Conservation (phyloP, 2,888 invertebrate genomes). For the Horisme vitalbata region DNA sequence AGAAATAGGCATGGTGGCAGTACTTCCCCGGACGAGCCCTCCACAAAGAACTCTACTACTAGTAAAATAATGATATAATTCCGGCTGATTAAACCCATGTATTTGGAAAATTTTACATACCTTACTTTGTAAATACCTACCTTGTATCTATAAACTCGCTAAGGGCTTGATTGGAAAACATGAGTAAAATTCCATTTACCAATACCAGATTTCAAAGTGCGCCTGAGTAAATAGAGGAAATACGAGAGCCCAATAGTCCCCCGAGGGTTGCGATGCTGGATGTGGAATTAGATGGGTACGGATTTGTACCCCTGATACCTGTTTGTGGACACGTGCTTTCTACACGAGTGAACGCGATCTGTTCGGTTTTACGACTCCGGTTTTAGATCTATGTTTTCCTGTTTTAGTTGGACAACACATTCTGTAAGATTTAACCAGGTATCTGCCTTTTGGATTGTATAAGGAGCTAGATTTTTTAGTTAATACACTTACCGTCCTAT, state of each 20-base stretch:
- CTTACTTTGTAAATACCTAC: too few relatives aligned
- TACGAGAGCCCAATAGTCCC: slow-evolving; percentile 1
- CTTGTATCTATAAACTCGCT: too few relatives aligned
- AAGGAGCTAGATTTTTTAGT: neutral
- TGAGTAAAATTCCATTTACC: neutral
- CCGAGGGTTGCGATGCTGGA: slow-evolving; percentile 1
- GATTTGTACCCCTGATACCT: slow-evolving; percentile 1
- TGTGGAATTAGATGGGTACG: slow-evolving; percentile 2
- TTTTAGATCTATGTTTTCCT: slow-evolving; percentile 8
- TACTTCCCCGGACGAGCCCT: too few relatives aligned
- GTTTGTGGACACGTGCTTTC: slow-evolving; percentile 8
- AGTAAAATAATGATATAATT: too few relatives aligned
- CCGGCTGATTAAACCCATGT: too few relatives aligned
- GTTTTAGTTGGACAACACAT: neutral
- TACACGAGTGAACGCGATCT: slow-evolving; percentile 3
- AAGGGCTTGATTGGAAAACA: too few relatives aligned
- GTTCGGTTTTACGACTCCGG: slow-evolving; percentile 2
- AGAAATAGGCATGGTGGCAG: too few relatives aligned
- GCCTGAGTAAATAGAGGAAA: slow-evolving; percentile 28
- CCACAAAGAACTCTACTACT: too few relatives aligned
- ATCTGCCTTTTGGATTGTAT: slow-evolving; percentile 7
- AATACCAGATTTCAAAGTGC: slow-evolving; percentile 21
- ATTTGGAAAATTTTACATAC: too few relatives aligned
- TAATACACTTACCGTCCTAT: too few relatives aligned
- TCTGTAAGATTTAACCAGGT: slow-evolving; percentile 1